Base-by-base conservation (phyloP, 1,140 invertebrate species). In the Parasteatoda tepidariorum region DNA sequence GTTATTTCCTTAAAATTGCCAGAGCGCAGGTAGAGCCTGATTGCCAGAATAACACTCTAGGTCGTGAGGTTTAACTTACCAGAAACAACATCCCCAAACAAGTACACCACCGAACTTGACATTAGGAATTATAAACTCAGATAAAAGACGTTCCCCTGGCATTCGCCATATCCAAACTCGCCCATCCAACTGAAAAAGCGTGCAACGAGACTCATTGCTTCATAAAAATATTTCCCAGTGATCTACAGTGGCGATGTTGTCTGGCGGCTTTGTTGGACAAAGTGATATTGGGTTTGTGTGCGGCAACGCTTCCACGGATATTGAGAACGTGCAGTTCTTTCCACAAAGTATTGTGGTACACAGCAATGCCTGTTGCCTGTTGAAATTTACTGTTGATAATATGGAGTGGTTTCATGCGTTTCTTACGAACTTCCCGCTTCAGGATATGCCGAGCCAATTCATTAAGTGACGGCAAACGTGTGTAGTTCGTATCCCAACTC, bases 41-140 rank as follows among this genome's bases (percentile, higher is more conserved):
- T 22, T 30, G 26, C 24, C 24, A 67, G 11, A n/a, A n/a, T n/a
- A 22, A 28, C 64, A 9, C 15, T 67, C 22, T 31, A 67, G 64
- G 13, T 13, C 31, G 24, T 30, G 13, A 11, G 6, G 22, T 67
- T 67, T 26, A 67, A 31, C 7, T 28, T 31, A n/a, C 64, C 64
- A 67, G 11, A 6, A 28, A 67, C 24, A 9, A 61, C 59, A 61
- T 6, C 59, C 59, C 59, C 59, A 15, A 15, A 61, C 59, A 26
- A 67, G 11, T 34, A 28, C 64, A 67, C 31, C 64, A 67, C 31
- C 64, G 13, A 67, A 67, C 64, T 67, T 67, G 22, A 67, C 24
- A 31, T 22, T 34, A 28, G 26, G 3, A 24, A 71, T 34, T 18
- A 71, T 30, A 3, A 31, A 71, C 26, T 41, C 2, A 24, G 67